Conservation (phyloP, 2,113 vertebrate genomes). For the Danio rerio region GRCz12tu NC_133199.1:5490001-5490500, state of each 20-base stretch:
- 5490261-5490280: constrained; percentile 44
- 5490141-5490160: constrained; percentile 47
- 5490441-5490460: constrained; percentile 60
- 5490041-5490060: constrained; percentile 68
- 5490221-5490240: no score
- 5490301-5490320: constrained; percentile 56
- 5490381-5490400: constrained; percentile 98
- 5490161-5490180: constrained; percentile 38
- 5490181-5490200: constrained; percentile 22
- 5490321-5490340: constrained; percentile 84
- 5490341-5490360: constrained; percentile 99
- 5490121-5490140: constrained; percentile 13
- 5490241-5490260: constrained; percentile 50
- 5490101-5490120: constrained; percentile 1
- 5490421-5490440: constrained; percentile 87
- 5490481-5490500: constrained; percentile 30
- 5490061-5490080: constrained; percentile 54
- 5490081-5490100: constrained; percentile 21
- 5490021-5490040: constrained; percentile 56
- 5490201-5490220: constrained; percentile 13
- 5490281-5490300: constrained; percentile 26
- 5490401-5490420: constrained; percentile 99
- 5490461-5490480: constrained; percentile 6
- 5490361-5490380: constrained; percentile 99
- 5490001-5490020: constrained; percentile 62